Base-by-base conservation (phyloP, 2,797 vertebrate species). In the Trematomus bernacchii region DNA sequence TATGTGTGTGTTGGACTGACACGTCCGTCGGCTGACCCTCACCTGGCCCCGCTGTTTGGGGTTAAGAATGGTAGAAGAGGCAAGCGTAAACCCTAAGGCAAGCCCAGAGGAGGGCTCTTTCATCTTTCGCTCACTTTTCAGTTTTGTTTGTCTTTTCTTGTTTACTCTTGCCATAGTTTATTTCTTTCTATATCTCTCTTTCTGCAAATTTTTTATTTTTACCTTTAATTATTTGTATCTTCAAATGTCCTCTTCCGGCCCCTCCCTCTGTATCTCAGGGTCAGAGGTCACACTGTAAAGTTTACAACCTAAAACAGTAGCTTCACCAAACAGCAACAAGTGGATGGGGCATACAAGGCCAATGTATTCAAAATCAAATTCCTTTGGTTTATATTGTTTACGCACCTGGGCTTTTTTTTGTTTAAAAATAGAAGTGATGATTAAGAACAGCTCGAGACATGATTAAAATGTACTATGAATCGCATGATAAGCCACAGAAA, bases 1-100 rank as follows among this genome's bases (percentile, higher is more conserved):
- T 85, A 76, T 69, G 68, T 84, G 78, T 59, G 61, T 78, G 71
- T 62, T 86, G 73, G 83, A 80, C 71, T 75, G 78, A 90, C 76
- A 77, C 64, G 13, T 90, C 71, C 77, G 18, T 78, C 74, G 51
- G 2, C 71, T 90, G 89, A 94, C 88, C 91, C 83, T 89, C 81
- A 80, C 85, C 87, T 92, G 88, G 88, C 90, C 83, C 69, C 19
- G 0, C 55, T 74, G 89, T 90, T 87, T 86, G 30, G 66, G 87
- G 83, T 90, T 76, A 77, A 67, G 54, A 59, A 66, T 71, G 60
- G 76, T 60, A 52, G 66, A 47, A 66, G 50, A 75, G 21, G 47
- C 50, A 47, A 81, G 70, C 23, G 1, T 79, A 61, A 58, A 83
- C 73, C 89, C 83, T 21, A 47, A 85, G 84, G 85, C 74, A 9